These are phyloP conservation scores for Aphidius ervi DNA, from an alignment of 1,140 invertebrate species.

Conservation along the genomic window DNA sequence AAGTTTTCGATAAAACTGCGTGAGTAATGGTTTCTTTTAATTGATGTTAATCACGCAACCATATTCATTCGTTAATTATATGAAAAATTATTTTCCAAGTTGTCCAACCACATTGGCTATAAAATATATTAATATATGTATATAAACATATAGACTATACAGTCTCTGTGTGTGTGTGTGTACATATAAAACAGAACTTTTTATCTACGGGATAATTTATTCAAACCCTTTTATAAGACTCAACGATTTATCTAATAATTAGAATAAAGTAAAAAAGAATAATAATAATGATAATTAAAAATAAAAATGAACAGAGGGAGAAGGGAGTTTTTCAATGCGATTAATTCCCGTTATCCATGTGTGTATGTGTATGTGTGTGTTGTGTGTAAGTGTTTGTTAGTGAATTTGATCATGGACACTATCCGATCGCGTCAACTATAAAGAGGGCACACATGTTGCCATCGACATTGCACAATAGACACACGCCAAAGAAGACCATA, in stretches of 20 bases:
- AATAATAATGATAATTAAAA: not conserved
- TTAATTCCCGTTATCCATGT: conserved; percentile 16
- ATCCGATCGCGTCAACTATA: conserved; percentile 22
- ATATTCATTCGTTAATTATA: too few relatives aligned
- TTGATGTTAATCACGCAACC: too few relatives aligned
- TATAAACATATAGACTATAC: too few relatives aligned
- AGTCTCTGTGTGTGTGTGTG: too few relatives aligned
- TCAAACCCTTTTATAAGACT: conserved; percentile 3
- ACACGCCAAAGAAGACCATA: conserved; percentile 18
- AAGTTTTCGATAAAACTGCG: conserved; percentile 7
- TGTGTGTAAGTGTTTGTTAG: not conserved
- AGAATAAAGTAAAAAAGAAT: conserved; percentile 3
- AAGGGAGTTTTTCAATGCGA: conserved; percentile 7
- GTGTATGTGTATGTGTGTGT: conserved; percentile 1
- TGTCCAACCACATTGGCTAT: too few relatives aligned
- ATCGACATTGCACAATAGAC: conserved; percentile 38
- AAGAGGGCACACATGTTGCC: conserved; percentile 43
- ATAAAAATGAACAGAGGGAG: not conserved
- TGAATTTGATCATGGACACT: not conserved
- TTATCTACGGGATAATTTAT: not conserved
- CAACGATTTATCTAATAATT: conserved; percentile 13
- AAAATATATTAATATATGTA: too few relatives aligned
- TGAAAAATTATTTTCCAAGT: too few relatives aligned
- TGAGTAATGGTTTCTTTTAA: not conserved
- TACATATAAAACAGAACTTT: too few relatives aligned